Percentiles rank a stretch among this genome's conserved stretches.
These are phyloP conservation scores for Pseudopipra pipra DNA, from an alignment of 2,113 vertebrate species.

Conservation along the genomic window DNA sequence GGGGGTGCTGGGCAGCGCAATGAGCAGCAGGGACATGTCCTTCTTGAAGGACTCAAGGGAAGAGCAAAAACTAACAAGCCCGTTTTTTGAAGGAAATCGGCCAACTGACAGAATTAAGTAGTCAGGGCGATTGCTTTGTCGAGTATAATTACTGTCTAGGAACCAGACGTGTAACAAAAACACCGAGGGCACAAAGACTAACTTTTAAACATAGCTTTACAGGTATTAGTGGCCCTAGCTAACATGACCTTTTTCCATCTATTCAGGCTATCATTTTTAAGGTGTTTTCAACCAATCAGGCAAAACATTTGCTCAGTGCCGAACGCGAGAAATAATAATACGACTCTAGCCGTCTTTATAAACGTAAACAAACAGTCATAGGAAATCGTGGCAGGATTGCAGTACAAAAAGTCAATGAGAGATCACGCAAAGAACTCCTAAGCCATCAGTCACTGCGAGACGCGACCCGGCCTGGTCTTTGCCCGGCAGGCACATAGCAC, in stretches of 20 bases:
- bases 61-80: neutral
- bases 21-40: neutral
- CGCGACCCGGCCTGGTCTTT: too few species aligned
- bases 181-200: neutral
- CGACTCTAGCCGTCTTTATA: neutral
- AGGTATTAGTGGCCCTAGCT: neutral
- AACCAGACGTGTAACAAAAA: neutral
- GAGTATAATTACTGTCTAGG: neutral
- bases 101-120: neutral
- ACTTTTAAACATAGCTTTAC: neutral
- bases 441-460: neutral
- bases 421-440: neutral
- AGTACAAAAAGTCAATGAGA: neutral
- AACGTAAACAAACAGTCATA: neutral
- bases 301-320: neutral
- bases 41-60: constrained; percentile 29
- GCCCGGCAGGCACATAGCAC: neutral
- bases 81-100: neutral
- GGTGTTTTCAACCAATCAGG: neutral
- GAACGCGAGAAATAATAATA: neutral
- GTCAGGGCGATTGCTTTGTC: neutral
- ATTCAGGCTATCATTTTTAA: neutral
- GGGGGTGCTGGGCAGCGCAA: neutral
- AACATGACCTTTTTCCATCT: neutral
- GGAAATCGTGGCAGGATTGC: neutral